These are phyloP conservation scores for human (Homo sapiens) DNA, from an alignment of 2,113 vertebrate genomes.

Conservation along the genomic window GRCh38 chr3:165905501-165906000, in stretches of 20 bases:
- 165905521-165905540: not conserved
- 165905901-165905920: not conserved
- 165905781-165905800: not conserved
- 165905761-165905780: not conserved
- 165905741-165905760: not conserved
- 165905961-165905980: not conserved
- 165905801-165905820: not conserved
- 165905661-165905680: not conserved
- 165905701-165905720: not conserved
- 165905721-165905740: not conserved
- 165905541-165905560: not conserved
- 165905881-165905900: not conserved
- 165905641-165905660: not conserved
- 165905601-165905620: not conserved
- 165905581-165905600: not conserved
- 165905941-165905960: not conserved
- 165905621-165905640: not conserved
- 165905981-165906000: not conserved
- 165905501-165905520: not conserved
- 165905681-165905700: not conserved
- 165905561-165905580: not conserved
- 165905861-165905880: not conserved
- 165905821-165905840: not conserved
- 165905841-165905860: not conserved
- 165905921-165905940: not conserved